Evolutionary conservation across 2,888 invertebrate genomes (phyloP), one percentile per base, ranked within the genome.

Genomic region (Latrodectus hesperus): DNA sequence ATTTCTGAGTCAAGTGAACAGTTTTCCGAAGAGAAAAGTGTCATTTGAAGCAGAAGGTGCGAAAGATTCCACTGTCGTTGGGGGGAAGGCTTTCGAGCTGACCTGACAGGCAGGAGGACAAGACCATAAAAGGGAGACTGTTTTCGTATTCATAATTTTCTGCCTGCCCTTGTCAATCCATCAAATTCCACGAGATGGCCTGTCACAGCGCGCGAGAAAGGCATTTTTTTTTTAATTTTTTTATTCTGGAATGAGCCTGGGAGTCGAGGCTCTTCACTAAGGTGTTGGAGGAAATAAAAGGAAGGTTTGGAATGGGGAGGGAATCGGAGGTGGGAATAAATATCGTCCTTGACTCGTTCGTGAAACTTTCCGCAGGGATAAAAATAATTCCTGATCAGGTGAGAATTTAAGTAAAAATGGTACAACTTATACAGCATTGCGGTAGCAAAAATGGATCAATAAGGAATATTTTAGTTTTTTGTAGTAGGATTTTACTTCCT

Each of bases 131-230:
- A 17, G 72, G 52, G 52, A 52, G 67, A 67, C 84, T 84, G 84
- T 79, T 84, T 84, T 73, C 65, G 84, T 79, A 84, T 79, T 73
- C 84, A 84, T 84, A 79, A 84, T 84, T 84, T 84, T 84, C 74
- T 74, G 65, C 73, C 73, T 65, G 55, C 68, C 70, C 75, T 68
- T 82, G 84, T 84, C 78, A 78, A 79, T 84, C 78, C 84, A 84
- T 84, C 84, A 84, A 73, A 78, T 14, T 60, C 11, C n/a, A n/a
- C 22, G 74, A 74, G 78, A 84, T 84, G 84, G 64, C 55, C 84
- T 84, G 84, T 79, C 84, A 84, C 75, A 82, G 22, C 49, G 22
- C 49, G 52, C 68, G 55, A 12, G 53, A 68, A 17, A 53, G 12
- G 64, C 52, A 53, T 68, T n/a, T 60, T 60, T 60, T 60, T 60